Base-by-base conservation (phyloP, 2,888 invertebrate species). In the Branchellion lobata region DNA sequence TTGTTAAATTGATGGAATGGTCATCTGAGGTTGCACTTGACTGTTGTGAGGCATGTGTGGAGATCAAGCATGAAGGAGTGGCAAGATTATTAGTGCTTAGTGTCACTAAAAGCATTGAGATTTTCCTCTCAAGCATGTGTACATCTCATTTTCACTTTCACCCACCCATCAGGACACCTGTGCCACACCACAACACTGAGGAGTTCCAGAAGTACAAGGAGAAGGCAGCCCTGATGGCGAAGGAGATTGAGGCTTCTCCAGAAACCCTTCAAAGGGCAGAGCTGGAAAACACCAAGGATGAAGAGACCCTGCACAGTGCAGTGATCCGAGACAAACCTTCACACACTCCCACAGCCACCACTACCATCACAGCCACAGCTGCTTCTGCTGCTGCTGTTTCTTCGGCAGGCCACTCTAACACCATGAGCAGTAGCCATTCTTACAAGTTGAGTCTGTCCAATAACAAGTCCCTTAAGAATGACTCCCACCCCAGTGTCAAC, bases 221-320 rank as follows among this genome's bases (percentile, higher is more conserved):
- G 21, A 92, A 93, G 86, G 98, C 97, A 0, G 92, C 93, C 74
- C 92, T 92, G 86, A 92, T 97, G 82, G 97, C 97, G 0, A 92
- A 91, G 68, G 96, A 96, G 89, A 98, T 98, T 82, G 96, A 97
- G 87, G 92, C 90, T 85, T 93, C 93, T 85, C 92, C 93, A 0
- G 90, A 91, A 79, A 93, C 94, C 86, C 93, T 92, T 86, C 92
- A 92, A 53, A 91, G 94, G 82, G 90, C 92, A 74, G 94, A 94
- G 83, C 87, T 96, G 51, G 96, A 96, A 89, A 96, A 96, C 88
- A 95, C 95, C 85, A 73, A 79, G 27, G 81, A 81, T 31, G 96
- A 96, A 87, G 92, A 94, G 82, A 86, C 86, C 29, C 51, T 40
- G 80, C 95, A 91, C 89, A 94, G 95, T 75, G 93, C 96, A 18